Conservation (phyloP, 2,797 vertebrate genomes). For the Acanthiza pusilla region DNA sequence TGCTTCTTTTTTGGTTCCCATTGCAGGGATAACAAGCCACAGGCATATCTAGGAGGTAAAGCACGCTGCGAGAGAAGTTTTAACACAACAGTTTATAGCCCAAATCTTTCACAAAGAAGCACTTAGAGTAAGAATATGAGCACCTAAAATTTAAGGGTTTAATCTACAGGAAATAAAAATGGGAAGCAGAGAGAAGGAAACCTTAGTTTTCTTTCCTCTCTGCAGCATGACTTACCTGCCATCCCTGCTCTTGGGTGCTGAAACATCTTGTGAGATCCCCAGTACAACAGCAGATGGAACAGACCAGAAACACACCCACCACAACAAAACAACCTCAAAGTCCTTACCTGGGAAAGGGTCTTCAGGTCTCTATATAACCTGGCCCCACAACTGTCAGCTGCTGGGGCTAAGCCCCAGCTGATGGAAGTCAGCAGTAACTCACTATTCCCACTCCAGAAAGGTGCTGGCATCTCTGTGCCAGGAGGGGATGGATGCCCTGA, state of each 20-base stretch:
- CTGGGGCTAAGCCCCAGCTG: neutral
- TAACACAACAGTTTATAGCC: neutral
- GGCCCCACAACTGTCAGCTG: neutral
- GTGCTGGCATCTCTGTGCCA: neutral
- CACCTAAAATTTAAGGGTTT: neutral
- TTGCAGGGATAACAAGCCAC: neutral
- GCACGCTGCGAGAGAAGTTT: neutral
- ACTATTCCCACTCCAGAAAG: neutral
- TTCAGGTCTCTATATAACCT: neutral
- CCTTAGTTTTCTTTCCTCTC: neutral
- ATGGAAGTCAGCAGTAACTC: neutral
- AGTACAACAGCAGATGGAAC: accelerated
- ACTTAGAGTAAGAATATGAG: neutral
- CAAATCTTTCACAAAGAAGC: neutral
- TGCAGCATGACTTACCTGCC: neutral
- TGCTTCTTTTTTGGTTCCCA: neutral
- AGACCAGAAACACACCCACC: accelerated
- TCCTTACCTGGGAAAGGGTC: accelerated
- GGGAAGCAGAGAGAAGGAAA: neutral
- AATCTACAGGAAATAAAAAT: neutral
- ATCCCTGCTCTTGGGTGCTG: neutral
- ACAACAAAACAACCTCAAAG: accelerated
- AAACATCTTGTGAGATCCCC: neutral
- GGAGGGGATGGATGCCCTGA: neutral
- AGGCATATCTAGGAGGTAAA: neutral